These are phyloP conservation scores for Lasioglossum malachurum DNA, from an alignment of 2,888 invertebrate species.

Conservation along the genomic window DNA sequence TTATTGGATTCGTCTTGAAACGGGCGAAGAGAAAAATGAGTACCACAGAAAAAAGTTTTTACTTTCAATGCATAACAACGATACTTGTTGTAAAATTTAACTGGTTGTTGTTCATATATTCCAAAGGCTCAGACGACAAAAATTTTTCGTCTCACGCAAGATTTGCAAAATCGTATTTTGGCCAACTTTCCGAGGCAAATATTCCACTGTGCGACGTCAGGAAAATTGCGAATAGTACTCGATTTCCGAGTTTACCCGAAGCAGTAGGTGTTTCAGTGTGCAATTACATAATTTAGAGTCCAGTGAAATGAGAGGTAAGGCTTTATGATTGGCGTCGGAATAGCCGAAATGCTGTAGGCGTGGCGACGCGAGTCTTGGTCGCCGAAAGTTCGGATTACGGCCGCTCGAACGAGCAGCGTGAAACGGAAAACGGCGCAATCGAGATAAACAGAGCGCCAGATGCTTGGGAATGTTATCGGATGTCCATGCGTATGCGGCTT, in stretches of 20 bases:
- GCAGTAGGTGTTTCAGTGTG: background rate
- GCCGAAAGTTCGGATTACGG: slow-evolving; percentile 29
- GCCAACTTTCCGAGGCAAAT: no score
- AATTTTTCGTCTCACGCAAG: no score
- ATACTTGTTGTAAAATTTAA: no score
- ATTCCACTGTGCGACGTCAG: background rate
- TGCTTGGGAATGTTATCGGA: slow-evolving; percentile 33
- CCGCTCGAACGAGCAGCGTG: slow-evolving; percentile 24
- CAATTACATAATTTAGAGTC: background rate
- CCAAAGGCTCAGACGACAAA: no score
- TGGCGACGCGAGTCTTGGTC: slow-evolving; percentile 15
- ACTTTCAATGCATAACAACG: no score
- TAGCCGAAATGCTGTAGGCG: background rate
- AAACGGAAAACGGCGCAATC: slow-evolving; percentile 30
- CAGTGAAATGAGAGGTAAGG: background rate
- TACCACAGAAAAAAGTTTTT: no score
- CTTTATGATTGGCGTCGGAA: background rate
- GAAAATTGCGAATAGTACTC: background rate
- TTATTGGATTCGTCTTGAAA: no score
- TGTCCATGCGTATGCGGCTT: slow-evolving; percentile 28
- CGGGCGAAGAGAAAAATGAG: no score
- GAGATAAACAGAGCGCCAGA: slow-evolving; percentile 40
- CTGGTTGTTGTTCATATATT: no score
- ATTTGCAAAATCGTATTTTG: no score
- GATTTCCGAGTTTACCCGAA: background rate